Percentiles rank a stretch among this genome's conserved stretches.
Evolutionary conservation across 1,140 invertebrate species (phyloP).

Genomic region (Calliopsis andreniformis): DNA sequence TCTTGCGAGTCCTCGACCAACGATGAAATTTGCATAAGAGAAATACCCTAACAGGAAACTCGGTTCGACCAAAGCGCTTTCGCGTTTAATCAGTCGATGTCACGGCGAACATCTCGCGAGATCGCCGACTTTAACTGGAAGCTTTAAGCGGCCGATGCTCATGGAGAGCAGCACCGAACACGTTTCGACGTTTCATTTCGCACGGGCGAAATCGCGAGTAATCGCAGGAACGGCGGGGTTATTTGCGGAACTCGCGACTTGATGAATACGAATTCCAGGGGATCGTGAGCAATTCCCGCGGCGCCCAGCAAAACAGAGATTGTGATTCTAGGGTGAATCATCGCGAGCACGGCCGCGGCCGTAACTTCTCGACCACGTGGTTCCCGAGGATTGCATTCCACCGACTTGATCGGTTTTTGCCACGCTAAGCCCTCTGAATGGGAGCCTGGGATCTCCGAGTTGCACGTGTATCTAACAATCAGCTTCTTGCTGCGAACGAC

Average conservation of each 20-base stretch:
- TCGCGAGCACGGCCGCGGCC: conserved; percentile 25
- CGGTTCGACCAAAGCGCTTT: conserved; percentile 18
- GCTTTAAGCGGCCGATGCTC: no score
- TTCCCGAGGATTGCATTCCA: conserved; percentile 53
- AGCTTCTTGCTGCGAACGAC: conserved; percentile 11
- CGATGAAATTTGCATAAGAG: conserved; percentile 1
- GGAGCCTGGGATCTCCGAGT: background rate
- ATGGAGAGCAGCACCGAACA: background rate
- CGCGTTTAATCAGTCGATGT: conserved; percentile 24
- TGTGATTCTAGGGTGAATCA: conserved; percentile 61
- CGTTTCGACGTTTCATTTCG: conserved; percentile 28
- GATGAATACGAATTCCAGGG: conserved; percentile 61
- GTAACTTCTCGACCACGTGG: conserved; percentile 57
- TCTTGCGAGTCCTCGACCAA: background rate
- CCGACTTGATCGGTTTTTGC: conserved; percentile 51
- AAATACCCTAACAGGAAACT: background rate
- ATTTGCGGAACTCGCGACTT: conserved; percentile 47
- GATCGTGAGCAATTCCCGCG: conserved; percentile 57
- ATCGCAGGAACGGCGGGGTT: conserved; percentile 11
- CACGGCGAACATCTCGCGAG: background rate
- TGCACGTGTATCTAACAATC: conserved; percentile 29
- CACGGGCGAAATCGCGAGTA: background rate
- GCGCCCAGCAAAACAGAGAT: conserved; percentile 59
- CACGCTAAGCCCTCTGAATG: conserved; percentile 12
- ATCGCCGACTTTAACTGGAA: no score